phyloP scores from a whole-genome alignment of 2,797 vertebrate genomes.

The Micropoecilia bifurca region DNA sequence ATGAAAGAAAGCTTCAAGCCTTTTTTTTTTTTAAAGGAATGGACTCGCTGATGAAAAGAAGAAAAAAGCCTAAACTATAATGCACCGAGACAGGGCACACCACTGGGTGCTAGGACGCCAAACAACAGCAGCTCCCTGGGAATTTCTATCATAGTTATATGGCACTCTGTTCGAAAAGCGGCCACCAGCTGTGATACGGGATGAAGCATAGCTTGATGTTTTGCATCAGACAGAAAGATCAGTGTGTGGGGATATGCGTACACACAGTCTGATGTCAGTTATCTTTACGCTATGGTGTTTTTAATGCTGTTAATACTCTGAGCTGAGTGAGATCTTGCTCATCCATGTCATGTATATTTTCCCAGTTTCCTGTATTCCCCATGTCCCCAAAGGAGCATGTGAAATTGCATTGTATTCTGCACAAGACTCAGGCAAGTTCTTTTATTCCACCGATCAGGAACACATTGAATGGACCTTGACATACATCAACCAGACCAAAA shows the following conservation, averaged over 20 bases:
- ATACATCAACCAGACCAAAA: constrained; percentile 49
- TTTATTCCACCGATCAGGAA: constrained; percentile 65
- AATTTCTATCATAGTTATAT: constrained; percentile 71
- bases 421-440: constrained; percentile 32
- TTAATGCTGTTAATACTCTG: constrained; percentile 11
- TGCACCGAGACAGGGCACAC: constrained; percentile 52
- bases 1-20: constrained; percentile 67
- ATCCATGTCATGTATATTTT: constrained; percentile 49
- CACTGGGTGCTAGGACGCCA: constrained; percentile 57
- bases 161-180: constrained; percentile 49
- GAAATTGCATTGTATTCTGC: constrained; percentile 38
- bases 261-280: background rate
- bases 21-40: constrained; percentile 62
- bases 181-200: constrained; percentile 63
- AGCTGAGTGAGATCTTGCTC: constrained; percentile 38
- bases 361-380: constrained; percentile 16
- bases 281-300: background rate
- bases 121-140: constrained; percentile 59
- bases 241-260: constrained; percentile 1
- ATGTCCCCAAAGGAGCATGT: constrained; percentile 51
- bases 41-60: constrained; percentile 67
- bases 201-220: constrained; percentile 62
- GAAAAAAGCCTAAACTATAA: constrained; percentile 62
- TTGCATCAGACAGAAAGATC: constrained; percentile 32
- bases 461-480: constrained; percentile 57